Percentiles rank a stretch among this genome's conserved stretches.
phyloP scores from a whole-genome alignment of 2,888 invertebrate species.

The Archips xylosteana region DNA sequence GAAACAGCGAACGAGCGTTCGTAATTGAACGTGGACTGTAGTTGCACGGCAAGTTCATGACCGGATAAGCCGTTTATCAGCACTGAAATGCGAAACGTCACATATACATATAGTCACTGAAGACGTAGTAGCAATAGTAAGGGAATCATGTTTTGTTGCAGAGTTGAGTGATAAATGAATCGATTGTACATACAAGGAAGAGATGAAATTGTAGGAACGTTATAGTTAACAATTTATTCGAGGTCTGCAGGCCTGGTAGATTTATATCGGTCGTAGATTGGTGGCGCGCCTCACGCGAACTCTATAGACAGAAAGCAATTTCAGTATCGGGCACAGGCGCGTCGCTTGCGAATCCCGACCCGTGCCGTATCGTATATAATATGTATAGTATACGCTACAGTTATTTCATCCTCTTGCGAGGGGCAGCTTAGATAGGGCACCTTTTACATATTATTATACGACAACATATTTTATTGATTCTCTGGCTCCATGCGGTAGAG shows the following conservation, averaged over 20 bases:
- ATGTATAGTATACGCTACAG: constrained; percentile 52
- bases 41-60: constrained; percentile 2
- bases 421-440: constrained; percentile 44
- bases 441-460: constrained; percentile 21
- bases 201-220: constrained; percentile 68
- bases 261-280: constrained; percentile 78
- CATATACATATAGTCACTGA: background rate
- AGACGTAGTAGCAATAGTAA: background rate
- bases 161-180: constrained; percentile 5
- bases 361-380: constrained; percentile 26
- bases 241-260: constrained; percentile 74
- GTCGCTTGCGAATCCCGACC: constrained; percentile 53
- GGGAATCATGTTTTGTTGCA: background rate
- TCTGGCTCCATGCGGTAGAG: constrained; percentile 50
- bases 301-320: constrained; percentile 71
- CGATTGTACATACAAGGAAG: constrained; percentile 35
- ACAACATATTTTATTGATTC: constrained; percentile 59
- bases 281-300: constrained; percentile 73
- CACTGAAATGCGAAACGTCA: background rate
- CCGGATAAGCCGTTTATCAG: constrained; percentile 9
- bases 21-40: background rate
- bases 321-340: constrained; percentile 65
- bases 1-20: constrained; percentile 45
- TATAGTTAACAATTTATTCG: constrained; percentile 78
- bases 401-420: constrained; percentile 60